phyloP scores from a whole-genome alignment of 1,140 invertebrate species.

The Apolygus lucorum region DNA sequence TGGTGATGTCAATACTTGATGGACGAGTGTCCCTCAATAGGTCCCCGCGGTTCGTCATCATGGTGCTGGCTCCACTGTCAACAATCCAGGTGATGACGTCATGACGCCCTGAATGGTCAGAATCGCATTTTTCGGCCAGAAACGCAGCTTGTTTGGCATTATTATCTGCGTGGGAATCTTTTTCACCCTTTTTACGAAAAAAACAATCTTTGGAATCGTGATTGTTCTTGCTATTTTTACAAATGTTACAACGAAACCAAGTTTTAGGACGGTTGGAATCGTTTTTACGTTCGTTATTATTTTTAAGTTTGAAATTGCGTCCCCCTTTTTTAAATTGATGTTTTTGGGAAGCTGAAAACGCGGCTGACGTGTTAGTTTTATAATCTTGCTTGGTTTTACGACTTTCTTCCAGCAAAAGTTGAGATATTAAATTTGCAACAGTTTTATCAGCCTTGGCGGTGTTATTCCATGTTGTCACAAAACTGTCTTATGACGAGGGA shows the following conservation, averaged over 20 bases:
- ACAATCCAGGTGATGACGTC: neutral
- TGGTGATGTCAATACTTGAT: neutral
- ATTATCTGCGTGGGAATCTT: neutral
- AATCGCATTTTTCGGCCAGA: neutral
- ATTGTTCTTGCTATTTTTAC: constrained; percentile 12
- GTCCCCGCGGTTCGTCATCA: neutral
- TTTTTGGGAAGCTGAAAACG: neutral
- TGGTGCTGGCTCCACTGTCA: constrained; percentile 2
- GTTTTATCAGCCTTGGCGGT: neutral
- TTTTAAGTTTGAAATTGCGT: neutral
- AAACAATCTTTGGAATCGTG: constrained; percentile 21
- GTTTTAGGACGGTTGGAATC: neutral
- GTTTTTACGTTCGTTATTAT: neutral
- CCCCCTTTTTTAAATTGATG: neutral
- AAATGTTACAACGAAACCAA: neutral
- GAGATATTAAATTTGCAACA: neutral
- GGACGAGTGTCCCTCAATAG: neutral
- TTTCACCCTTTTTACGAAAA: constrained; percentile 9
- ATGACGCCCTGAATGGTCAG: neutral
- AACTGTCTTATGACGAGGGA: neutral
- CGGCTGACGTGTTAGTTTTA: neutral
- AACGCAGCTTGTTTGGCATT: neutral
- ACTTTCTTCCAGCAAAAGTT: constrained; percentile 5
- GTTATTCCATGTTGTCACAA: neutral
- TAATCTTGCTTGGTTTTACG: neutral